Percentiles rank a stretch among this genome's conserved stretches.
phyloP scores from a whole-genome alignment of 2,888 invertebrate species.

The Limnephilus auricula region DNA sequence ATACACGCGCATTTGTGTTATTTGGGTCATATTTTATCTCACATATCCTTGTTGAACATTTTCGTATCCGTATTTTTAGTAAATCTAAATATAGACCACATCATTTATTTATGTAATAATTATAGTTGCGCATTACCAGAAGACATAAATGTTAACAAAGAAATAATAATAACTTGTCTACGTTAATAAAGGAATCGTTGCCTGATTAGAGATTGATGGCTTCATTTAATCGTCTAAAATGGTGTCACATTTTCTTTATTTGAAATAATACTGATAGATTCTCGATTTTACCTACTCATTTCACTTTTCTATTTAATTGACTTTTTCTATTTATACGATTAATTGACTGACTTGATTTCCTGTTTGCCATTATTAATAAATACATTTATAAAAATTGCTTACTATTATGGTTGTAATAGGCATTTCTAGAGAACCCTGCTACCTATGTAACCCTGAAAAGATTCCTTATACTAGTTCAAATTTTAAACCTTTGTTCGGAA shows the following conservation, averaged over 20 bases:
- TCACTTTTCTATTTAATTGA: not conserved
- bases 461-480: not conserved
- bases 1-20: not conserved
- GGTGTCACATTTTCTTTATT: not conserved
- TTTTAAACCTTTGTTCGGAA: not conserved
- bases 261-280: not conserved
- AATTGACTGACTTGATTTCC: too few relatives aligned
- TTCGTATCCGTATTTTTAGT: not conserved
- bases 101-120: not conserved
- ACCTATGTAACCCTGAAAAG: not conserved
- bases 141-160: not conserved
- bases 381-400: too few relatives aligned
- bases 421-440: not conserved
- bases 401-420: not conserved
- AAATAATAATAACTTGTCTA: not conserved
- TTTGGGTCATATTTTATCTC: conserved; percentile 38
- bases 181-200: not conserved
- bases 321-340: not conserved
- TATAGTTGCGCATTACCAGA: not conserved
- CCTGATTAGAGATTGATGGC: not conserved
- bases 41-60: conserved; percentile 9
- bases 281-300: not conserved
- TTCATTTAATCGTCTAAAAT: not conserved
- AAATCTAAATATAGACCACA: not conserved
- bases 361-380: not conserved